A percentile compares a stretch with the other conserved stretches of the same genome.
Evolutionary conservation across 1,140 invertebrate genomes (phyloP).

Genomic region (Helicoverpa armigera): DNA sequence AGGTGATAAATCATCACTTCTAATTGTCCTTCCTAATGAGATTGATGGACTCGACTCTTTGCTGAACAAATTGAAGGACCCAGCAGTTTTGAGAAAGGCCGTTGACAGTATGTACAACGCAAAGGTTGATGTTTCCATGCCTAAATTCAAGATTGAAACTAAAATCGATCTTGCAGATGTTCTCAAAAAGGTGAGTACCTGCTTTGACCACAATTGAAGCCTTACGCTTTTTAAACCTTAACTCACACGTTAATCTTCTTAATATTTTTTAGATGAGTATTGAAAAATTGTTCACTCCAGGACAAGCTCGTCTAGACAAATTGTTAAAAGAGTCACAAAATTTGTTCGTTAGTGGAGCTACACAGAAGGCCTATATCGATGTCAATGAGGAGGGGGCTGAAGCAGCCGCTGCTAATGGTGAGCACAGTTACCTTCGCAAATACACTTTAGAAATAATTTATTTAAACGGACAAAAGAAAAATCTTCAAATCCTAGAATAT

Average conservation of each 20-base stretch:
- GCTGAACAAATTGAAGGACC: conserved; percentile 68
- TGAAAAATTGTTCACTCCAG: conserved; percentile 62
- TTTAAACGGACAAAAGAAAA: background rate
- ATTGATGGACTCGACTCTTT: conserved; percentile 68
- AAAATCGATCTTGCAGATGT: conserved; percentile 70
- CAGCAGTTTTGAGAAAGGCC: conserved; percentile 60
- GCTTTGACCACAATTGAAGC: background rate
- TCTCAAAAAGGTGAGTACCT: conserved; percentile 68
- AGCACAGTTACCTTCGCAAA: conserved; percentile 32
- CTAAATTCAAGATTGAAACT: conserved; percentile 81
- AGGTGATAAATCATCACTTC: conserved; percentile 68
- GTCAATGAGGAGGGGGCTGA: conserved; percentile 77
- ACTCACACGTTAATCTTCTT: background rate
- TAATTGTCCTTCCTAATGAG: conserved; percentile 72
- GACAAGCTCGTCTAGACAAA: conserved; percentile 62
- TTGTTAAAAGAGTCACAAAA: conserved; percentile 58
- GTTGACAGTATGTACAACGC: conserved; percentile 51
- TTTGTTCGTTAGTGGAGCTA: conserved; percentile 67
- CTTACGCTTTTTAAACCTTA: background rate
- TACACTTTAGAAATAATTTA: background rate
- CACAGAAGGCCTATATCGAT: conserved; percentile 80
- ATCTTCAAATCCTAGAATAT: too few species aligned
- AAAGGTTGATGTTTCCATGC: conserved; percentile 69
- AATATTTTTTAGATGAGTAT: conserved; percentile 66
- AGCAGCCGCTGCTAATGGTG: conserved; percentile 78